Evolutionary conservation across 2,113 vertebrate genomes (phyloP), one percentile per base, ranked within the genome.

Genomic region (Gopherus evgoodei): DNA sequence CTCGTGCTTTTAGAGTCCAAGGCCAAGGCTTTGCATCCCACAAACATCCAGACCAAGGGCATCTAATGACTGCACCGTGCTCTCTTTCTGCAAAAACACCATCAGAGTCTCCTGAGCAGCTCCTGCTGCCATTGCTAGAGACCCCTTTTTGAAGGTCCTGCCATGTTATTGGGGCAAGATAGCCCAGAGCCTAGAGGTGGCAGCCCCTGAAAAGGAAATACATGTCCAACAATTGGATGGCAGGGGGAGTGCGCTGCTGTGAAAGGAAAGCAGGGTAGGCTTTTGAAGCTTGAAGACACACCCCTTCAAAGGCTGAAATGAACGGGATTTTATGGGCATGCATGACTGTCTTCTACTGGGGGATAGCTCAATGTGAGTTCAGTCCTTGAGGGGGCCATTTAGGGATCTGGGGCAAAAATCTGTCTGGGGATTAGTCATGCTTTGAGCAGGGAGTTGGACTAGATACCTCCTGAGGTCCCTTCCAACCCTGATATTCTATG

Each of bases 91-190:
- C 38, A 56, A 12, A 3, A 0, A 0, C 47, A 11, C n/a, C 1
- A 0, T 5, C 42, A 44, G 69, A 52, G 42, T 72, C 17, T 29
- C 0, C 57, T 69, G 31, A 22, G 21, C 56, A 84, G 29, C 72
- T 75, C 86, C 53, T 72, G 52, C 25, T 31, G 6, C 11, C 31
- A 14, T 1, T 8, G 27, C 49, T 7, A 7, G 38, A 17, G 1
- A 5, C 0, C 54, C 21, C 38, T 54, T 38, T 31, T 21, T n/a
- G 5, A 80, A 19, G 17, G 1, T 72, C 35, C 27, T 8, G 42
- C 47, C 80, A 35, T 2, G 4, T 27, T 16, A 0, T 1, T 3
- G 6, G 0, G 11, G 11, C 42, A 86, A 59, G 50, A 17, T 3
- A 5, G 65, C 35, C 6, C 57, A 44, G 38, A 62, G 42, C 11